Evolutionary conservation across 2,797 vertebrate genomes (phyloP).

Genomic region (Phoxinus dragarum): DNA sequence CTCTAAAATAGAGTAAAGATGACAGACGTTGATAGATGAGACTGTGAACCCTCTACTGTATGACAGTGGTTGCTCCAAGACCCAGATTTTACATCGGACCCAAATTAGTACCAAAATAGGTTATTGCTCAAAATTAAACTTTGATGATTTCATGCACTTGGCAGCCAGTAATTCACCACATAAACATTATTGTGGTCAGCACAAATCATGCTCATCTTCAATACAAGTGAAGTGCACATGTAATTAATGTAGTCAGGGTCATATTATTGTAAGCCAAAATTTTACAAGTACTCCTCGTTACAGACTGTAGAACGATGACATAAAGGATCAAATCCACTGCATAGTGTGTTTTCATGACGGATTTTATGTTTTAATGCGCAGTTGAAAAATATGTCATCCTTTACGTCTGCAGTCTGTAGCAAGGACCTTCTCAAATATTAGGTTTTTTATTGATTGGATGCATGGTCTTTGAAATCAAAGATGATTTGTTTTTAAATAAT

Average conservation of each 20-base stretch:
- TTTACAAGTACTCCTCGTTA: background rate
- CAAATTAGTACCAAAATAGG: background rate
- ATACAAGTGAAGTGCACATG: background rate
- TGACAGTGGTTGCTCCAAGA: background rate
- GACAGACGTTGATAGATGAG: background rate
- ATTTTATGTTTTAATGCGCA: background rate
- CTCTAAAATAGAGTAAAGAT: slow-evolving; percentile 17
- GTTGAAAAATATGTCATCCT: background rate
- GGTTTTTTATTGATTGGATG: background rate
- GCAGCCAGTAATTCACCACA: background rate
- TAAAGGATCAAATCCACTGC: background rate
- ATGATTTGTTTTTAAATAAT: background rate
- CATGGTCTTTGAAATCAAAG: background rate
- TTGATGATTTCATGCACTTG: background rate
- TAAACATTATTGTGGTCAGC: background rate
- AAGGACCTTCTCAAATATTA: background rate
- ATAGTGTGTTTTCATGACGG: background rate
- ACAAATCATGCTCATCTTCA: background rate
- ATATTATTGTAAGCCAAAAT: background rate
- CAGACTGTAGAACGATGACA: background rate
- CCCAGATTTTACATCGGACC: background rate
- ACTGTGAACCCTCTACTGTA: background rate
- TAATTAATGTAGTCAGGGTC: background rate
- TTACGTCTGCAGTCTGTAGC: background rate
- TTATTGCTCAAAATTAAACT: background rate